These are phyloP conservation scores for Gerris buenoi DNA, from an alignment of 1,140 invertebrate species.

Conservation along the genomic window DNA sequence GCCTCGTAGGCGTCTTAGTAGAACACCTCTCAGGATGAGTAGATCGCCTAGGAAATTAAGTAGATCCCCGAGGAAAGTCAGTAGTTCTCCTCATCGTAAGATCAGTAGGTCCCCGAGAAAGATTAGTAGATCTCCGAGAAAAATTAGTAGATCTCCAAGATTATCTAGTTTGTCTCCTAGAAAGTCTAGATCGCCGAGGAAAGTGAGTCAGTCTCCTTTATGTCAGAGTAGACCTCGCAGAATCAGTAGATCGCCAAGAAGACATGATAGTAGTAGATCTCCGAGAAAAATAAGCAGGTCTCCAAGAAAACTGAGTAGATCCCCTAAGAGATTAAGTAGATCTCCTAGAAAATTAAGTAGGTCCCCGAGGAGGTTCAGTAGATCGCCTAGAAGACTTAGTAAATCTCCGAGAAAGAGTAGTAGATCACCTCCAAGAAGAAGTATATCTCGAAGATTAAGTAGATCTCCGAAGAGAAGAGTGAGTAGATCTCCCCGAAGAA, in stretches of 20 bases:
- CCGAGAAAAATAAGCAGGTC: background rate
- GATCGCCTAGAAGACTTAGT: background rate
- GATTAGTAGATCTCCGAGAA: background rate
- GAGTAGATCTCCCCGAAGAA: background rate
- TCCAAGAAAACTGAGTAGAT: background rate
- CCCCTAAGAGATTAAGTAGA: slow-evolving; percentile 2
- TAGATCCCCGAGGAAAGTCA: background rate
- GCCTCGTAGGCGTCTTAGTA: too few relatives aligned
- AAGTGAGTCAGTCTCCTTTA: background rate
- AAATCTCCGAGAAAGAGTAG: background rate
- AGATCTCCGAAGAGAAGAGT: background rate
- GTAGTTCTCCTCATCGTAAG: background rate
- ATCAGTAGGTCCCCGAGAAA: background rate
- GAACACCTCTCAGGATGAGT: too few relatives aligned
- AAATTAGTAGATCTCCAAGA: background rate
- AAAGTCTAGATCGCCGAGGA: background rate
- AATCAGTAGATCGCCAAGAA: background rate
- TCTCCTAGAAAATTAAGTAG: background rate
- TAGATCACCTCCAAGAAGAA: background rate
- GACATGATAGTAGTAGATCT: background rate
- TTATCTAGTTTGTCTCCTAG: background rate
- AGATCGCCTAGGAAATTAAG: background rate
- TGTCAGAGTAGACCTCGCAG: background rate
- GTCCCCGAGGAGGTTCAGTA: background rate
- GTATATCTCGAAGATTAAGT: background rate